Evolutionary conservation across 1,140 invertebrate genomes (phyloP).

Genomic region (Drosophila ananassae): DNA sequence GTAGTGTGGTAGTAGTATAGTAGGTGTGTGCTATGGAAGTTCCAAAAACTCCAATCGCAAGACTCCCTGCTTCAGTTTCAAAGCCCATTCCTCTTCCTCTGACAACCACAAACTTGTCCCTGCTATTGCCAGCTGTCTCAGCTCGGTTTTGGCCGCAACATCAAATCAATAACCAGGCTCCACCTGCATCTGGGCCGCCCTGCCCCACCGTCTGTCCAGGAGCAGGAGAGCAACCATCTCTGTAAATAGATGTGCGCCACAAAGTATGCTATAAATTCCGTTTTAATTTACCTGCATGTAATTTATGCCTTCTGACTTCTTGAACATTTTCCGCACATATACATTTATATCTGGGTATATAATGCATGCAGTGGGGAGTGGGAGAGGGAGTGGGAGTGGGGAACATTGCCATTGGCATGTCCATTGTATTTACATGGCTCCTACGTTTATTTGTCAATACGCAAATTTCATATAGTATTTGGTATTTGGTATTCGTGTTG

Average conservation of each 20-base stretch:
- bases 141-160: conserved; percentile 36
- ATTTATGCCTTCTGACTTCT: conserved; percentile 82
- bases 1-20: too few relatives aligned
- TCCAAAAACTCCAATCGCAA: too few relatives aligned
- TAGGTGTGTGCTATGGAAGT: too few relatives aligned
- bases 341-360: conserved; percentile 8
- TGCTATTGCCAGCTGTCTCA: conserved; percentile 42
- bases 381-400: conserved; percentile 1
- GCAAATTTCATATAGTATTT: conserved; percentile 81
- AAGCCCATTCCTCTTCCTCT: conserved; percentile 24
- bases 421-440: conserved; percentile 77
- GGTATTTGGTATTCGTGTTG: conserved; percentile 47
- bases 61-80: not conserved
- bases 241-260: conserved; percentile 72
- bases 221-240: conserved; percentile 25
- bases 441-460: conserved; percentile 82
- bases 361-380: conserved; percentile 9
- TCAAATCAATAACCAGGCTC: conserved; percentile 47
- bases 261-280: conserved; percentile 81
- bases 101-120: conserved; percentile 48
- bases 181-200: conserved; percentile 18
- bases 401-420: conserved; percentile 76
- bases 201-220: not conserved
- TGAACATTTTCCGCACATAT: conserved; percentile 57
- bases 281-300: conserved; percentile 83